These are phyloP conservation scores for Ctenicera cuprea DNA, from an alignment of 2,888 invertebrate species.

Conservation along the genomic window DNA sequence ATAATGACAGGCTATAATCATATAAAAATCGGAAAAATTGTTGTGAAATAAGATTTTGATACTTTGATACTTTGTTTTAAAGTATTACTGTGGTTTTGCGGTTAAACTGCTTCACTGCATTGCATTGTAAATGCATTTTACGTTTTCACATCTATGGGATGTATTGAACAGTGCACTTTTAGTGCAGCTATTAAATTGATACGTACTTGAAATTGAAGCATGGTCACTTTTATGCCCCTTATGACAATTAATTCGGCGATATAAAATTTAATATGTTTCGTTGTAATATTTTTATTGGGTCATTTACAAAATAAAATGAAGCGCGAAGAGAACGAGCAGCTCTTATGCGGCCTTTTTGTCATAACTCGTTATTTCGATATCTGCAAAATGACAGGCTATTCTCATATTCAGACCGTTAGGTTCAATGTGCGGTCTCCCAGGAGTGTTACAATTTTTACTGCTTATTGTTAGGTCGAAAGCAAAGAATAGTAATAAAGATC, in stretches of 20 bases:
- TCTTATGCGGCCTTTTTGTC: slow-evolving; percentile 41
- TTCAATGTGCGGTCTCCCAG: slow-evolving; percentile 49
- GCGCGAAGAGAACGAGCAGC: slow-evolving; percentile 14
- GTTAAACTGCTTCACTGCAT: slow-evolving; percentile 24
- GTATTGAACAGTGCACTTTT: slow-evolving; percentile 24
- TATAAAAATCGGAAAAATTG: neutral
- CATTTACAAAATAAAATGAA: slow-evolving; percentile 33
- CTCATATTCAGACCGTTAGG: slow-evolving; percentile 52
- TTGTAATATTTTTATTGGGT: slow-evolving; percentile 23
- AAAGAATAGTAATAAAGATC: slow-evolving; percentile 39
- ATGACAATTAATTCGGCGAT: slow-evolving; percentile 25
- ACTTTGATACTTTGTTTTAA: slow-evolving; percentile 18
- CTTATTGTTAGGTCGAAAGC: slow-evolving; percentile 50
- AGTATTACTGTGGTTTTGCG: slow-evolving; percentile 1
- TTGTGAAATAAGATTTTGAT: neutral
- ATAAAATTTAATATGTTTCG: slow-evolving; percentile 16
- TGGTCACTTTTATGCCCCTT: slow-evolving; percentile 19
- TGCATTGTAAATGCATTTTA: slow-evolving; percentile 43
- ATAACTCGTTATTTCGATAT: slow-evolving; percentile 53
- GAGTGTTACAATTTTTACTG: slow-evolving; percentile 52
- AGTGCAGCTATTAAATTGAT: slow-evolving; percentile 34
- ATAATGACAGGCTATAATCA: neutral
- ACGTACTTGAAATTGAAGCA: slow-evolving; percentile 28
- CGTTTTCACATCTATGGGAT: slow-evolving; percentile 11
- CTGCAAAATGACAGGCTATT: slow-evolving; percentile 52